These are phyloP conservation scores for Cichladusa arquata DNA, from an alignment of 2,113 vertebrate species.

Conservation along the genomic window DNA sequence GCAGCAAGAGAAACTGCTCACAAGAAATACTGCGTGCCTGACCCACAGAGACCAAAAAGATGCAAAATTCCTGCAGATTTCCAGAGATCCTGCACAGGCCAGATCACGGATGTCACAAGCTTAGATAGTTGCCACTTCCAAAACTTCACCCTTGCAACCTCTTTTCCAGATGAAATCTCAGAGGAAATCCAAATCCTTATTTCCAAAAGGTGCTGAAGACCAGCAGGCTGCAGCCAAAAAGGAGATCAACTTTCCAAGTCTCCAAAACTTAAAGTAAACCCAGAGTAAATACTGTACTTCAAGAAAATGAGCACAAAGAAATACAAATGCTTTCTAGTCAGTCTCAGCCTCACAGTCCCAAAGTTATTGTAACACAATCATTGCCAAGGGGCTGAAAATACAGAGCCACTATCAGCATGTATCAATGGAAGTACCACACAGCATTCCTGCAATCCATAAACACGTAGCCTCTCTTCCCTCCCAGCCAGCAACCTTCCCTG, in stretches of 20 bases:
- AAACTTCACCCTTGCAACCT: background rate
- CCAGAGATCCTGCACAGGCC: background rate
- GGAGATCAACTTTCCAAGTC: background rate
- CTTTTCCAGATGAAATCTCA: background rate
- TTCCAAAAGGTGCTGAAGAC: background rate
- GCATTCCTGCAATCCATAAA: accelerated
- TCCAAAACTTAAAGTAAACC: background rate
- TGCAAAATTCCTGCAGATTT: background rate
- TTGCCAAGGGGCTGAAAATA: background rate
- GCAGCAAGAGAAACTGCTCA: background rate
- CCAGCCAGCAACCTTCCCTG: background rate
- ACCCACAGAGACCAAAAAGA: background rate
- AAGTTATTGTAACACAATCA: background rate
- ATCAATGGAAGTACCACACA: background rate
- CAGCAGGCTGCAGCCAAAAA: background rate
- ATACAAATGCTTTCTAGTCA: background rate
- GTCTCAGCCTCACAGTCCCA: background rate
- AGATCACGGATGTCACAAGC: background rate
- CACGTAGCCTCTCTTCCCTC: background rate
- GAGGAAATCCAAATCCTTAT: background rate
- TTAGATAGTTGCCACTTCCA: accelerated
- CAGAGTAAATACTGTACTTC: background rate
- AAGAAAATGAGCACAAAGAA: background rate
- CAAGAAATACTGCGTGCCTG: background rate
- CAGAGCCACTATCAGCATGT: background rate